Evolutionary conservation across 1,140 invertebrate species (phyloP).

Genomic region (Ostrea edulis): DNA sequence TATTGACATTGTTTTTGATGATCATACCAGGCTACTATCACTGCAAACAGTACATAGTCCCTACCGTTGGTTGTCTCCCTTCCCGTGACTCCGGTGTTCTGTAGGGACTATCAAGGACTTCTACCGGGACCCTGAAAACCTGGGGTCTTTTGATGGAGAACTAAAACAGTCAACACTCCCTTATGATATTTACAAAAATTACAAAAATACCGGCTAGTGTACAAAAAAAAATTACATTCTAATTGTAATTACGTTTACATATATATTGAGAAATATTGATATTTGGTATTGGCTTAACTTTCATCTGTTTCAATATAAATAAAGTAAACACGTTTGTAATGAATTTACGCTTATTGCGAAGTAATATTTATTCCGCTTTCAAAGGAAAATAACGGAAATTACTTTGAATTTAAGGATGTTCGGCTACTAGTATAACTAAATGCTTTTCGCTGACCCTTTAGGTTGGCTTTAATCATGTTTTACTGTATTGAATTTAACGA

Average conservation of each 20-base stretch:
- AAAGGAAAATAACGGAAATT: no score
- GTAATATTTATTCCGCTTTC: not conserved
- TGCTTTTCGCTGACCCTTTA: no score
- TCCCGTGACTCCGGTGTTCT: not conserved
- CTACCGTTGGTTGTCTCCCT: no score
- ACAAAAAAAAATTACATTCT: not conserved
- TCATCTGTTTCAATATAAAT: no score
- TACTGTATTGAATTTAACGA: no score
- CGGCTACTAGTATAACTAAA: no score
- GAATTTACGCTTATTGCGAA: not conserved
- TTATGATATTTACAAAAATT: not conserved
- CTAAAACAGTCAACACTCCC: not conserved
- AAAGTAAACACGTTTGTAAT: not conserved
- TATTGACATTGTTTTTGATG: no score
- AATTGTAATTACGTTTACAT: not conserved
- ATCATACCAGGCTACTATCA: no score
- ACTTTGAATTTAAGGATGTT: no score
- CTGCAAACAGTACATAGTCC: no score
- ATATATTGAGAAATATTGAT: not conserved
- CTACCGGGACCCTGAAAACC: not conserved
- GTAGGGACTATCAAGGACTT: not conserved
- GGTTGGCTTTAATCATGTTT: no score
- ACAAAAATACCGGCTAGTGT: not conserved
- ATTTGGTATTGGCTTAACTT: no score
- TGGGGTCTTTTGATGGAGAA: not conserved